Conservation (phyloP, 2,797 vertebrate species). For the Epinephelus malabaricus region DNA sequence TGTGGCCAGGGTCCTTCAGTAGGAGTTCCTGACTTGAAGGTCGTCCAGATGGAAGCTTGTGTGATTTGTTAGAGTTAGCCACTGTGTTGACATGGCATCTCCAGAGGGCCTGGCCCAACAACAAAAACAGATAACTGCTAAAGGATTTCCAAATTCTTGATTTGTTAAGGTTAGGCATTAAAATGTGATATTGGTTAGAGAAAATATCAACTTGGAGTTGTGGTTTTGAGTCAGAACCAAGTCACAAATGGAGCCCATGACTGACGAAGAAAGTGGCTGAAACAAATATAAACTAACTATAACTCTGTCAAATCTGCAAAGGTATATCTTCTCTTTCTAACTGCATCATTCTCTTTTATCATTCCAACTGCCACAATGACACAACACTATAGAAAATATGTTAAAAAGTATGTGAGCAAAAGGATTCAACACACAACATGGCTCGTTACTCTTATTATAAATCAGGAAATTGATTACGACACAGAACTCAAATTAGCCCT, state of each 20-base stretch:
- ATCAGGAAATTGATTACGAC: conserved; percentile 50
- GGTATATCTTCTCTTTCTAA: neutral
- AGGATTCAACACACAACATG: conserved; percentile 54
- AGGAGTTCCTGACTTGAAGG: conserved; percentile 51
- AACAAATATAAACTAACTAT: neutral
- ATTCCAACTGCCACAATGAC: conserved; percentile 26
- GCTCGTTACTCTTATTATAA: conserved; percentile 53
- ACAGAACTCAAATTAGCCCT: conserved; percentile 38
- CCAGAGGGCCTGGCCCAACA: conserved; percentile 44
- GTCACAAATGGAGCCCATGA: neutral
- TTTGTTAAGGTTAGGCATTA: conserved; percentile 27
- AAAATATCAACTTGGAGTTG: neutral
- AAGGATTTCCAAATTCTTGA: conserved; percentile 36
- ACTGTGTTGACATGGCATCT: conserved; percentile 52
- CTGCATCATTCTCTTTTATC: neutral
- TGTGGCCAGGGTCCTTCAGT: conserved; percentile 29
- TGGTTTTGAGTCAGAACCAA: neutral
- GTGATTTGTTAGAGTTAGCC: conserved; percentile 45
- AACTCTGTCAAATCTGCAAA: neutral
- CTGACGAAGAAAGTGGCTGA: conserved; percentile 3
- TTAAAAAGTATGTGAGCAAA: conserved; percentile 36
- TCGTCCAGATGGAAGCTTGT: conserved; percentile 60
- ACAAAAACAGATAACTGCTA: conserved; percentile 59
- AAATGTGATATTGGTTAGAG: conserved; percentile 21
- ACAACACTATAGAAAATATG: conserved; percentile 32